Percentiles rank a stretch among this genome's conserved stretches.
These are phyloP conservation scores for Argynnis bischoffii DNA, from an alignment of 2,888 invertebrate species.

Conservation along the genomic window DNA sequence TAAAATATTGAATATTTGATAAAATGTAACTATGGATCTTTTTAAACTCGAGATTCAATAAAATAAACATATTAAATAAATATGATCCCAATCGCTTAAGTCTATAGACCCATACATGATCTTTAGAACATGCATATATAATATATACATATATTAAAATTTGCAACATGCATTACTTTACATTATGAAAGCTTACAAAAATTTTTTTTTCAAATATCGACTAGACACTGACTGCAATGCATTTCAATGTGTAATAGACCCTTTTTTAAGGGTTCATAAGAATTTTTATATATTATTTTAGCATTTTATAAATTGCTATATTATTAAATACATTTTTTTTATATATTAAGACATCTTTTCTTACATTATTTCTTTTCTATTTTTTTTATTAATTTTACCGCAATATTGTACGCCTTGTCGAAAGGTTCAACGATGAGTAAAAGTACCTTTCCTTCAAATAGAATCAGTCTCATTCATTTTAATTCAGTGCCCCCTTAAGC, in stretches of 20 bases:
- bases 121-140: no score
- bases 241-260: constrained; percentile 20
- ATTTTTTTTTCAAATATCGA: not conserved
- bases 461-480: constrained; percentile 32
- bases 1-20: no score
- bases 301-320: not conserved
- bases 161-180: no score
- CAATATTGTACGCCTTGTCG: constrained; percentile 13
- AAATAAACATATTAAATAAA: no score
- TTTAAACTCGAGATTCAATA: no score
- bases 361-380: not conserved
- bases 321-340: not conserved
- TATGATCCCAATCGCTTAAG: no score
- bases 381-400: constrained; percentile 6
- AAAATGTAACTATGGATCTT: no score
- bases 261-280: constrained; percentile 2
- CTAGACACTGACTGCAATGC: constrained; percentile 2
- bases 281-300: constrained; percentile 3
- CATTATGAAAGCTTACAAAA: no score
- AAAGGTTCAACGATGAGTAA: constrained; percentile 20
- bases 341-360: no score
- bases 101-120: no score
- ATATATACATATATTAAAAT: no score
- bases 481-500: constrained; percentile 30
- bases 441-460: constrained; percentile 30